phyloP scores from a whole-genome alignment of 1,140 invertebrate species.

The Meloidogyne exigua region DNA sequence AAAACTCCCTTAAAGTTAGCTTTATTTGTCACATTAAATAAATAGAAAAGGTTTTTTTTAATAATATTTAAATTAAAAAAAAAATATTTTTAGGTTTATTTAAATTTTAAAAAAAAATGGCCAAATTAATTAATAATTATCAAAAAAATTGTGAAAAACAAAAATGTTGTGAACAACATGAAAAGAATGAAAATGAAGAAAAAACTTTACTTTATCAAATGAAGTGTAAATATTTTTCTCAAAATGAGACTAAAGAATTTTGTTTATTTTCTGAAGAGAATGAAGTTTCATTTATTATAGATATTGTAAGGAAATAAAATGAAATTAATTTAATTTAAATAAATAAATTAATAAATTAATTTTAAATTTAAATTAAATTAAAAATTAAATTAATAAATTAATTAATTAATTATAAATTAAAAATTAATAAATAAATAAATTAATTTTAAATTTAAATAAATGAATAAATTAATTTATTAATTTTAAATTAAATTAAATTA shows the following conservation, averaged over 20 bases:
- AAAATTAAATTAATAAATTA: background rate
- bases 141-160: background rate
- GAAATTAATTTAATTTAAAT: too few relatives aligned
- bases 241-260: slow-evolving; percentile 11
- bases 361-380: too few relatives aligned
- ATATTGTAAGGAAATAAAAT: slow-evolving; percentile 3
- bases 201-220: slow-evolving; percentile 18
- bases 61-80: too few relatives aligned
- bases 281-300: slow-evolving; percentile 7
- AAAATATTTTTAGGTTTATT: too few relatives aligned
- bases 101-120: background rate
- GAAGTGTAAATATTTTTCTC: slow-evolving; percentile 21
- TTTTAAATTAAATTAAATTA: too few relatives aligned
- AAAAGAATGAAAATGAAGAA: background rate
- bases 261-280: slow-evolving; percentile 1
- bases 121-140: background rate
- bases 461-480: too few relatives aligned
- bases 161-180: background rate
- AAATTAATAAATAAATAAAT: too few relatives aligned
- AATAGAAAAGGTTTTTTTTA: too few relatives aligned
- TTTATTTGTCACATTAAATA: too few relatives aligned
- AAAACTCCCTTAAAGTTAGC: too few relatives aligned
- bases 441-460: background rate
- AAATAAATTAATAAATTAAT: background rate
- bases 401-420: too few relatives aligned